Base-by-base conservation (phyloP, 64 coral and sea anemone species). In the Stichodactyla helianthus region DNA sequence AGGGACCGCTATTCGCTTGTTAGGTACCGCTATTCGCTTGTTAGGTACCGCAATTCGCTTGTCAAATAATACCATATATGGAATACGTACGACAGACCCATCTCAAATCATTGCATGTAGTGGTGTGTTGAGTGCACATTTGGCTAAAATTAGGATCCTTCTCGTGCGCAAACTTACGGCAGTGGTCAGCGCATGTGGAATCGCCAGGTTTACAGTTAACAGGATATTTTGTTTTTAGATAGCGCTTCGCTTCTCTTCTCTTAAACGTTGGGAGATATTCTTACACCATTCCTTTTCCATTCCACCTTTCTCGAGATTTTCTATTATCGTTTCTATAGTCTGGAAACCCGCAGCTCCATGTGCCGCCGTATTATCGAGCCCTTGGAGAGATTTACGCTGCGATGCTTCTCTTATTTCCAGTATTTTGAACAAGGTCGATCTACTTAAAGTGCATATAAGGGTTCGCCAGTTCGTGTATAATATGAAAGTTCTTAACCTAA, bases 221-320 rank as follows among this genome's bases (percentile, higher is more conserved):
- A 57, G 86, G 83, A 54, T 58, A 93, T 54, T 93, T 82, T n/a
- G 83, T 89, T 77, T 93, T 93, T 54, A 93, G 87, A 89, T 93
- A 93, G 18, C 61, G 50, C 76, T 86, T 93, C 52, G 82, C 83
- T 82, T 82, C 50, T 58, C 83, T 82, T 82, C 50, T 58, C 51
- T 65, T 5, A 85, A 53, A 17, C 76, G 31, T 91, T 31, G 23
- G 50, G n/a, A 54, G 57, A 88, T 67, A 31, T 89, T 79, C 59
- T 53, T 31, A 52, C 76, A 84, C 83, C 82, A 84, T 57, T 65
- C 25, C 51, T 93, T 89, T n/a, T 93, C 83, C 87, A 89, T 78
- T 55, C 91, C 87, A 53, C 77, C 67, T 85, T 85, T 85, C 54
- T 79, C 82, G 53, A 93, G 86, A 53, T 74, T 56, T 77, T 93